Base-by-base conservation (phyloP, 2,888 invertebrate species). In the Chalcosyrphus nemorum region DNA sequence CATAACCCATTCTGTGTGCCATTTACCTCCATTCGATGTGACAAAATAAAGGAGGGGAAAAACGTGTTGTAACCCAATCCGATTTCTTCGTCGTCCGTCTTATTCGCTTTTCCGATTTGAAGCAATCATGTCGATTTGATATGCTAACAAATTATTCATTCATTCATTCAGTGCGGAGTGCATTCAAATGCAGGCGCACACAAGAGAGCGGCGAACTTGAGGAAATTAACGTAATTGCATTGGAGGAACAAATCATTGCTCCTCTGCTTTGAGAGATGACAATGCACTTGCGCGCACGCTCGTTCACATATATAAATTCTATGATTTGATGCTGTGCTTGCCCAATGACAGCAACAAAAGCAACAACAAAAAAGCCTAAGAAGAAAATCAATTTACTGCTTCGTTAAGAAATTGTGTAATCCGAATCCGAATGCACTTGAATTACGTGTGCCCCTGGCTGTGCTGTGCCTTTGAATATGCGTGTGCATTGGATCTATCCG, bases 71-170 rank as follows among this genome's bases (percentile, higher is more conserved):
- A 81, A 81, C 65, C 76, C 57, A 81, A 76, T 65, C 65, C 71
- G 71, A 81, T 63, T 76, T 63, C 61, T 70, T 76, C 45, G 47
- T 21, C 38, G 52, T 17, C 21, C 29, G 43, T 59, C 3, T 47
- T 77, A 17, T 57, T 59, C 57, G 7, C n/a, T 65, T 65, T 76
- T 76, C 63, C 43, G 70, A 50, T 65, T 63, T 21, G 47, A 75
- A 65, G 65, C 27, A 81, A 81, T 81, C 81, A 45, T 77, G 76
- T 52, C 77, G 77, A 81, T 81, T 81, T 59, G 71, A 81, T 81
- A 65, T 76, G 81, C 65, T 52, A 59, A 65, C 76, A 76, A 70
- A 77, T 54, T 76, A 81, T 71, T 65, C 65, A 81, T 24, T 78
- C 80, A 80, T 65, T 76, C 57, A 65, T 54, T 41, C 41, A 43